Conservation (phyloP, 2,888 invertebrate species). For the Phytoseiulus persimilis region DNA sequence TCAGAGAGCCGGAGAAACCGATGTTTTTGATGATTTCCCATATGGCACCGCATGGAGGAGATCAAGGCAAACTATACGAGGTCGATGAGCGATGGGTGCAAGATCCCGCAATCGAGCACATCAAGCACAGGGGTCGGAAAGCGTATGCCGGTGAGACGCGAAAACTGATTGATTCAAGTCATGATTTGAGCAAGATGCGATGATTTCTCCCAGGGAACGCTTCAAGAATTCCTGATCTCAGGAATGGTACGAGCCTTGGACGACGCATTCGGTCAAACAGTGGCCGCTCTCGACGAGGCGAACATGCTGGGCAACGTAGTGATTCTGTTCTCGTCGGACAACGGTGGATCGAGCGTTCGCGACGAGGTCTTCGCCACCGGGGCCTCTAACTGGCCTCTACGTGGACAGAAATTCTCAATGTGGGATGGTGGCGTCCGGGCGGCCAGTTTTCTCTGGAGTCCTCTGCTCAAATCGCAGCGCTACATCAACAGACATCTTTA, state of each 20-base stretch:
- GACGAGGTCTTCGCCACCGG: slow-evolving; percentile 56
- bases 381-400: slow-evolving; percentile 58
- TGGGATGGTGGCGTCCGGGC: slow-evolving; percentile 87
- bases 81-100: neutral
- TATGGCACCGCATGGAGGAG: slow-evolving; percentile 6
- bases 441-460: slow-evolving; percentile 69
- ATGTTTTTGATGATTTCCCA: slow-evolving; percentile 23
- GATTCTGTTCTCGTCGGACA: slow-evolving; percentile 76
- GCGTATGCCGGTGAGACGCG: neutral
- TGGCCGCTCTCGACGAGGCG: slow-evolving; percentile 60
- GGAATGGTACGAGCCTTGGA: slow-evolving; percentile 78
- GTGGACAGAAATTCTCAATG: slow-evolving; percentile 69
- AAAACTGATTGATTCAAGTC: no score
- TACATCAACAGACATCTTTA: slow-evolving; percentile 57
- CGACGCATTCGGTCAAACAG: slow-evolving; percentile 69
- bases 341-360: slow-evolving; percentile 58
- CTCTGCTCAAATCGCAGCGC: slow-evolving; percentile 53
- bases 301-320: slow-evolving; percentile 70
- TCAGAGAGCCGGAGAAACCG: neutral
- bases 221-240: slow-evolving; percentile 48
- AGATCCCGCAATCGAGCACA: neutral
- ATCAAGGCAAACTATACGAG: neutral
- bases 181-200: neutral
- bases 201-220: neutral
- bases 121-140: neutral